Conservation (phyloP, 2,888 invertebrate species). For the Platycheirus albimanus region DNA sequence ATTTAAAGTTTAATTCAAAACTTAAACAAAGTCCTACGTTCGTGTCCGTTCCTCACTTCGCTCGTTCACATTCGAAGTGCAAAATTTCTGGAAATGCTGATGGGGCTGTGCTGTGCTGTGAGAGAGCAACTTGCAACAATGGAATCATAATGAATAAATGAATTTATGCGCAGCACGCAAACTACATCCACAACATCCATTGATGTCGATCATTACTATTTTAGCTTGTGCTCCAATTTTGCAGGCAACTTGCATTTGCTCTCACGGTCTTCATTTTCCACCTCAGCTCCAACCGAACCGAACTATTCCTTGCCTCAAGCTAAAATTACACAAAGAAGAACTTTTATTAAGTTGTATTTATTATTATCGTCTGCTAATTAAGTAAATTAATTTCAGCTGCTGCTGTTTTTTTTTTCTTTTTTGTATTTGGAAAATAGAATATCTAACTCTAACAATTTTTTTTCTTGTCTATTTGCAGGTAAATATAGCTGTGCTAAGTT, state of each 20-base stretch:
- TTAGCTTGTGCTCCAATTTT: slow-evolving; percentile 51
- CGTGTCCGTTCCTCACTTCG: too few relatives aligned
- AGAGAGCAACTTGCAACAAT: slow-evolving; percentile 37
- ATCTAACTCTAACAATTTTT: slow-evolving; percentile 10
- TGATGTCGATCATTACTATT: slow-evolving; percentile 22
- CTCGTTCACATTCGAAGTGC: too few relatives aligned
- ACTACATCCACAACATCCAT: slow-evolving; percentile 46
- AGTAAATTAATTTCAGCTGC: slow-evolving; percentile 44
- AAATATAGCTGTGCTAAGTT: slow-evolving; percentile 38
- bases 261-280: too few relatives aligned
- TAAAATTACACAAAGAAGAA: slow-evolving; percentile 1
- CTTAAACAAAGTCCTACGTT: slow-evolving; percentile 38
- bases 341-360: too few relatives aligned
- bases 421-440: slow-evolving; percentile 25
- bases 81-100: too few relatives aligned
- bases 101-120: too few relatives aligned
- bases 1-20: slow-evolving; percentile 47
- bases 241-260: slow-evolving; percentile 38
- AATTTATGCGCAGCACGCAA: slow-evolving; percentile 64
- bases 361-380: slow-evolving; percentile 42
- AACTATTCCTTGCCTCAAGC: too few relatives aligned
- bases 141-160: slow-evolving; percentile 58
- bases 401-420: slow-evolving; percentile 18
- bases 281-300: too few relatives aligned
- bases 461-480: slow-evolving; percentile 49